Percentiles rank a stretch among this genome's conserved stretches.
These are phyloP conservation scores for Drosophila insularis DNA, from an alignment of 1,140 invertebrate genomes.

Conservation along the genomic window DNA sequence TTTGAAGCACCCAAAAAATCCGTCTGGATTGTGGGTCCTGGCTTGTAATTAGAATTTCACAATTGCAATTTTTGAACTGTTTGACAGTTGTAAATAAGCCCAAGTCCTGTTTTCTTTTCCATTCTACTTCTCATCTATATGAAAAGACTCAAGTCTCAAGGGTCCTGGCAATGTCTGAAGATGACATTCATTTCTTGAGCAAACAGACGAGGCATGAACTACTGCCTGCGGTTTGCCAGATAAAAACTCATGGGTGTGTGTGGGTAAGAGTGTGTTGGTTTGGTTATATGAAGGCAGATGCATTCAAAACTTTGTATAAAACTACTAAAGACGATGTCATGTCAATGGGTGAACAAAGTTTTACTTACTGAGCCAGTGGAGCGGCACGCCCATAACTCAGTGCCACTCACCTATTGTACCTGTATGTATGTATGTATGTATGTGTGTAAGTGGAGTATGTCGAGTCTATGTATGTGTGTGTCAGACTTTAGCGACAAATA, in stretches of 20 bases:
- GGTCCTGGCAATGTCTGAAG: constrained; percentile 28
- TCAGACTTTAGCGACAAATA: constrained; percentile 60
- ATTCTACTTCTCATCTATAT: neutral
- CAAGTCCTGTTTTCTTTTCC: constrained; percentile 16
- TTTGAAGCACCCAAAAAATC: constrained; percentile 13
- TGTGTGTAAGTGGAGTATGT: constrained; percentile 15
- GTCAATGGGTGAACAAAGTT: constrained; percentile 53
- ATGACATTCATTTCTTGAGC: constrained; percentile 56
- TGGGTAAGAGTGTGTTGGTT: constrained; percentile 33
- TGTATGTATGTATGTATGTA: constrained; percentile 24
- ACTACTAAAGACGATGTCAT: constrained; percentile 26
- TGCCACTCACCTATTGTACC: constrained; percentile 18
- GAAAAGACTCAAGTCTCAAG: constrained; percentile 14
- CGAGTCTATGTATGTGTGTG: constrained; percentile 16
- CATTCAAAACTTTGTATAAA: constrained; percentile 51
- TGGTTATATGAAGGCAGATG: constrained; percentile 12
- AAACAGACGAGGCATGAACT: constrained; percentile 34
- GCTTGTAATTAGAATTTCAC: constrained; percentile 30
- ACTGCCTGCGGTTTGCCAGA: constrained; percentile 42
- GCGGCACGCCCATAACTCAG: constrained; percentile 34
- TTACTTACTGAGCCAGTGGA: constrained; percentile 23
- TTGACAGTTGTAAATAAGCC: constrained; percentile 26
- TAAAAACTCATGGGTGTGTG: constrained; percentile 31
- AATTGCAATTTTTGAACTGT: constrained; percentile 8
- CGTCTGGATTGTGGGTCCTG: constrained; percentile 13